A percentile compares a stretch with the other conserved stretches of the same genome.
phyloP scores from a whole-genome alignment of 30 jellyfish, hydroid and myxozoan genomes.

The Calvadosia cruxmelitensis region DNA sequence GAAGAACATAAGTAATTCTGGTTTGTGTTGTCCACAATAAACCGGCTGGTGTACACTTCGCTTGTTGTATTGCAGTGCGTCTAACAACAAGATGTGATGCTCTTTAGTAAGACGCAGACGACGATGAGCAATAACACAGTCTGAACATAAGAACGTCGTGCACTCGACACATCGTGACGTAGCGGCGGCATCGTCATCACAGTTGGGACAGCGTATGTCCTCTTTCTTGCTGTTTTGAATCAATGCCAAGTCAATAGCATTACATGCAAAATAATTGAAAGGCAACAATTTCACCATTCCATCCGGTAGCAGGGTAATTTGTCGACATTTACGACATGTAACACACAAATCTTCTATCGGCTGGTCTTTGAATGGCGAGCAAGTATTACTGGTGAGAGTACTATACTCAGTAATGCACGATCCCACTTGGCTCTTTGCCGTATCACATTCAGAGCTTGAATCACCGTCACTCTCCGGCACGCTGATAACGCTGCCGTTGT shows the following conservation, averaged over 20 bases:
- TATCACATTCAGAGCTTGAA: not conserved
- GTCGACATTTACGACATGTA: conserved; percentile 44
- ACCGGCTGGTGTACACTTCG: conserved; percentile 85
- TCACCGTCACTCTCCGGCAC: not conserved
- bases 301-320: conserved; percentile 56
- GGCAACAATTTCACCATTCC: conserved; percentile 60
- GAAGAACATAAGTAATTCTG: conserved; percentile 53
- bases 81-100: conserved; percentile 57
- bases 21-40: conserved; percentile 66
- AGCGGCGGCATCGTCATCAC: conserved; percentile 74
- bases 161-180: conserved; percentile 92
- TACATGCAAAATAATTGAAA: conserved; percentile 68
- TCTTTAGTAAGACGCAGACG: conserved; percentile 88
- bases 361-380: not conserved
- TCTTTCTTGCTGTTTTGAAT: conserved; percentile 74
- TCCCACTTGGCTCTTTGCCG: not conserved
- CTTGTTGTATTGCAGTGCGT: conserved; percentile 66
- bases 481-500: conserved; percentile 10
- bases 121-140: conserved; percentile 89
- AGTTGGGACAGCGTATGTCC: conserved; percentile 64
- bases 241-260: conserved; percentile 65
- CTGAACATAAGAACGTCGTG: conserved; percentile 66
- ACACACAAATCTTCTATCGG: conserved; percentile 9
- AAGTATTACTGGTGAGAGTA: not conserved
- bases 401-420: conserved; percentile 1